Percentiles rank a stretch among this genome's conserved stretches.
Conservation (phyloP, 2,797 vertebrate genomes). For the Acipenser transmontanus region DNA sequence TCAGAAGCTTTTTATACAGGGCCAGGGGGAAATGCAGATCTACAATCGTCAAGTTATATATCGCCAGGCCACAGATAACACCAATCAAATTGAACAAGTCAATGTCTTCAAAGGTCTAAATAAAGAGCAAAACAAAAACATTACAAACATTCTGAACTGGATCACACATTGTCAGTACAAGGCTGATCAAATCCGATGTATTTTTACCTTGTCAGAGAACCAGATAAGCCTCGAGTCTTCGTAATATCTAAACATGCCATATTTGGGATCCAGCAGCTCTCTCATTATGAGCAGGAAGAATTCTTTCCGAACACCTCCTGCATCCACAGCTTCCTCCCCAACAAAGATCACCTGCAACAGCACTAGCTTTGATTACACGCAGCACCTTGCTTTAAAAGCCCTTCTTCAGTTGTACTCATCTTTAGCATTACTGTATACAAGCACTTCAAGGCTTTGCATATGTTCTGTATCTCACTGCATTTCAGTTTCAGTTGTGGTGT, state of each 20-base stretch:
- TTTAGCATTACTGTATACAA: too few species aligned
- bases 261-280: conserved; percentile 69
- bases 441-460: too few species aligned
- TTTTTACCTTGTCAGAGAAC: conserved; percentile 81
- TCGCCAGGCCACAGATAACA: conserved; percentile 85
- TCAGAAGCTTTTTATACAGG: conserved; percentile 87
- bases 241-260: conserved; percentile 78
- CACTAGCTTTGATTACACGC: not conserved
- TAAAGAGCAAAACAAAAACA: conserved; percentile 21
- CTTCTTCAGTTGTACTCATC: too few species aligned
- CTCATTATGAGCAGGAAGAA: conserved; percentile 82
- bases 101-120: conserved; percentile 73
- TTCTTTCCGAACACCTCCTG: conserved; percentile 75
- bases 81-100: conserved; percentile 88
- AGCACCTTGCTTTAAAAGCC: too few species aligned
- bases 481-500: too few species aligned
- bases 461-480: too few species aligned
- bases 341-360: conserved; percentile 87
- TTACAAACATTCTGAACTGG: not conserved
- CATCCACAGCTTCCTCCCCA: conserved; percentile 90
- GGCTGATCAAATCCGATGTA: not conserved
- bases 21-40: conserved; percentile 82
- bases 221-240: conserved; percentile 75
- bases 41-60: conserved; percentile 85
- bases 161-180: not conserved